Base-by-base conservation (phyloP, 1,140 invertebrate genomes). In the Zophobas morio region DNA sequence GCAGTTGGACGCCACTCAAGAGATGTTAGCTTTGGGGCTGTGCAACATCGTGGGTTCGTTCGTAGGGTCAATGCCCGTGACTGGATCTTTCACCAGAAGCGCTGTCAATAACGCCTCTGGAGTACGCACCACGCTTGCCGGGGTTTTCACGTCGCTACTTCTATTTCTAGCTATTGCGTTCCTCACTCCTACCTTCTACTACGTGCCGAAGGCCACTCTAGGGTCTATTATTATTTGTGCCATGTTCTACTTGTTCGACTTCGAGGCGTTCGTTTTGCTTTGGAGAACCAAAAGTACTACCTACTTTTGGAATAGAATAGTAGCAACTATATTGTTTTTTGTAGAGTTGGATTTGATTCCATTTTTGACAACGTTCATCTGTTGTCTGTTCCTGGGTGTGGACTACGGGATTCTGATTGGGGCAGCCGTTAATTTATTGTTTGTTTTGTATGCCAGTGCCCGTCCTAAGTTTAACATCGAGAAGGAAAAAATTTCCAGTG, bases 91-190 rank as follows among this genome's bases (percentile, higher is more conserved):
- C 86, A 94, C 94, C 0, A 89, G 96, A 79, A 97, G 96, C 34
- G 96, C 96, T 1, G 92, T 99, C 1, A 98, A 98, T 87, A 93
- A 96, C 83, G 93, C 95, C 35, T 96, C 95, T 81, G 96, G 97
- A 33, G 97, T 98, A 0, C 89, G 90, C 81, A 97, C 96, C 0
- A 92, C 95, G 1, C 90, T 95, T 73, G 95, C 95, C 20, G 95
- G 96, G 4, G 84, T 96, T 33, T 88, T 94, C 36, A 94, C 93
- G 6, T 94, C 91, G 80, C 81, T 84, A n/a, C 83, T 95, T 49
- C 91, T 95, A 1, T 84, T 96, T 51, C 79, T 95, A 73, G 91
- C 93, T 0, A 88, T 95, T 5, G 90, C 89, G 34, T 89, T 94
- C 77, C 86, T 96, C 1, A 95, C 94, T 1, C 89, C 90, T 0